Conservation (phyloP, 2,113 vertebrate species). For the Baryphthengus martii region DNA sequence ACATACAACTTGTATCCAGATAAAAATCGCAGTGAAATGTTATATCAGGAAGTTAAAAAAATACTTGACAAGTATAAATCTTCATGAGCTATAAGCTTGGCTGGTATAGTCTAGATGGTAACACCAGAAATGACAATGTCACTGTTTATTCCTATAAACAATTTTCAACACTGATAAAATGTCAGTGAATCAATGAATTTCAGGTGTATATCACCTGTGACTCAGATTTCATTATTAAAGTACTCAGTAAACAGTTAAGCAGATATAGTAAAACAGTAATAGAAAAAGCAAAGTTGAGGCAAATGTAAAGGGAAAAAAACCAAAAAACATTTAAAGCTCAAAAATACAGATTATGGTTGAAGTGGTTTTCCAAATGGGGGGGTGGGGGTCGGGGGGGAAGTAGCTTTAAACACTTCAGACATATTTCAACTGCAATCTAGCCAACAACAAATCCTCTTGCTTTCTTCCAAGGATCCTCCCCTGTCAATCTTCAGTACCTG, state of each 20-base stretch:
- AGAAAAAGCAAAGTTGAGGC: not conserved
- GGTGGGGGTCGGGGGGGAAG: not conserved
- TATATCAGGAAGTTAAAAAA: not conserved
- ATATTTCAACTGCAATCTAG: not conserved
- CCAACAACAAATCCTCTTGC: not conserved
- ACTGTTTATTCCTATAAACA: not conserved
- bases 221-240: not conserved
- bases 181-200: not conserved
- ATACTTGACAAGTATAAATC: not conserved
- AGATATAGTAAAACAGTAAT: not conserved
- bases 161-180: not conserved
- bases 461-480: not conserved
- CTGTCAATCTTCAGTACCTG: not conserved
- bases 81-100: not conserved
- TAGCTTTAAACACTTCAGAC: not conserved
- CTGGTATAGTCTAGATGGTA: not conserved
- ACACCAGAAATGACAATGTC: not conserved
- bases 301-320: not conserved
- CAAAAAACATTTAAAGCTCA: not conserved
- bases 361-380: not conserved
- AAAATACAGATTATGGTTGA: not conserved
- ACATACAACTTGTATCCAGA: rapidly evolving
- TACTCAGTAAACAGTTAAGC: not conserved
- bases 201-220: not conserved
- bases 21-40: not conserved